These are phyloP conservation scores for Propithecus deckenii DNA, from an alignment of 2,797 vertebrate genomes.

Conservation along the genomic window DNA sequence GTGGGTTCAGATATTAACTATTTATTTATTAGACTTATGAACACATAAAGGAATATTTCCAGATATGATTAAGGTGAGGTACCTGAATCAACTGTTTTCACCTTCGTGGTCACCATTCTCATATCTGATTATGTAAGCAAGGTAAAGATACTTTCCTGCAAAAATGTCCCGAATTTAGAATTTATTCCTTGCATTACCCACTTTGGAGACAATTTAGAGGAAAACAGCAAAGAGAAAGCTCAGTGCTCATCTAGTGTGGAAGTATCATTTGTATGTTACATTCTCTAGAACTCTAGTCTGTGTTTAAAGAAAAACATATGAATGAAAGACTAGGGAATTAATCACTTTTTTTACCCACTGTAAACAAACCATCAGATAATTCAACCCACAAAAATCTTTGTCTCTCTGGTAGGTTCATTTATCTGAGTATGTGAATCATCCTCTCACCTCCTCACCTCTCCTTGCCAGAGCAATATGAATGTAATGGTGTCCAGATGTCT, in stretches of 20 bases:
- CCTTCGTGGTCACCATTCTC: not conserved
- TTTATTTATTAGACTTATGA: not conserved
- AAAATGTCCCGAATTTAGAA: not conserved
- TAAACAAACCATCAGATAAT: slow-evolving; percentile 2
- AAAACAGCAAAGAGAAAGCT: not conserved
- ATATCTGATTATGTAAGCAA: not conserved
- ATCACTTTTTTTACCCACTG: not conserved
- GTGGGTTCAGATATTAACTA: not conserved
- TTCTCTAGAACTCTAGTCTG: not conserved
- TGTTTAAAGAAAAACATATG: slow-evolving; percentile 13
- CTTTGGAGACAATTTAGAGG: not conserved
- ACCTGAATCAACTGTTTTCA: not conserved
- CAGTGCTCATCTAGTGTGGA: not conserved
- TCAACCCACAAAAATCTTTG: not conserved
- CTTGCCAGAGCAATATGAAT: not conserved
- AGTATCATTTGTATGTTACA: not conserved
- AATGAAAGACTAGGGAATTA: not conserved
- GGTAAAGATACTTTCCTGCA: not conserved
- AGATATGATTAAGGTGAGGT: not conserved
- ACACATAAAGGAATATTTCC: not conserved
- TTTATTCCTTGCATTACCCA: not conserved
- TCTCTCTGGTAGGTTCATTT: not conserved
- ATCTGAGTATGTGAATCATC: not conserved
- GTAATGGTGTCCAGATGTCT: slow-evolving; percentile 36
- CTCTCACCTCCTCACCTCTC: not conserved